phyloP scores from a whole-genome alignment of 92 coral and sea anemone genomes.

The Anthopleura xanthogrammica region DNA sequence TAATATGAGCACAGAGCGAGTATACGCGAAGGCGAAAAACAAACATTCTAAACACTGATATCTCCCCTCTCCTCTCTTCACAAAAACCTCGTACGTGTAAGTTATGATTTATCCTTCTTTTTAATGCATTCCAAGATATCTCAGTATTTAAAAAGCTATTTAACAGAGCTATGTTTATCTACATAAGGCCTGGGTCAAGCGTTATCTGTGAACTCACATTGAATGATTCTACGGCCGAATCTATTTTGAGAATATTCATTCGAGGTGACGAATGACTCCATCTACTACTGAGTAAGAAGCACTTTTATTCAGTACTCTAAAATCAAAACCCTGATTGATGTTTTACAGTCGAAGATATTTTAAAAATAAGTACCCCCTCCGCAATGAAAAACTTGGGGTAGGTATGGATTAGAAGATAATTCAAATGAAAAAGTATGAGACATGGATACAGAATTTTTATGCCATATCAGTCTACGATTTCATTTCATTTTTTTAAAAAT shows the following conservation, averaged over 20 bases:
- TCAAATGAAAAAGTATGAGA: too few species aligned
- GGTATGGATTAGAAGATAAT: too few species aligned
- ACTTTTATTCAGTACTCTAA: too few species aligned
- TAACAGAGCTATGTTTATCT: not conserved
- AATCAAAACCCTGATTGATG: not conserved
- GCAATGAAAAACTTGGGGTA: too few species aligned
- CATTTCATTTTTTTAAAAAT: too few species aligned
- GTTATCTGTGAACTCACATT: not conserved
- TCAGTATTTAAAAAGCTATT: not conserved
- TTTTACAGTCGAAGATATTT: not conserved
- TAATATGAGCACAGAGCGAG: not conserved
- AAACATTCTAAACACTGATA: too few species aligned
- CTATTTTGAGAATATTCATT: slow-evolving; percentile 1
- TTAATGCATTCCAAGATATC: not conserved
- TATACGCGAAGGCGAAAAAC: too few species aligned
- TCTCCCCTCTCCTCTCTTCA: not conserved
- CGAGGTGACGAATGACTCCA: not conserved
- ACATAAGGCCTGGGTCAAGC: not conserved
- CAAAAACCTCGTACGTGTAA: not conserved
- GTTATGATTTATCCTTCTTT: not conserved
- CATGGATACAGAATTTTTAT: too few species aligned
- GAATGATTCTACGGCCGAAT: not conserved
- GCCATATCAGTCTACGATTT: too few species aligned
- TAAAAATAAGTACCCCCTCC: too few species aligned
- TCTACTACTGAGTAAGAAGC: not conserved